Percentiles rank a stretch among this genome's conserved stretches.
Evolutionary conservation across 2,888 invertebrate species (phyloP).

Genomic region (Myopa testacea): DNA sequence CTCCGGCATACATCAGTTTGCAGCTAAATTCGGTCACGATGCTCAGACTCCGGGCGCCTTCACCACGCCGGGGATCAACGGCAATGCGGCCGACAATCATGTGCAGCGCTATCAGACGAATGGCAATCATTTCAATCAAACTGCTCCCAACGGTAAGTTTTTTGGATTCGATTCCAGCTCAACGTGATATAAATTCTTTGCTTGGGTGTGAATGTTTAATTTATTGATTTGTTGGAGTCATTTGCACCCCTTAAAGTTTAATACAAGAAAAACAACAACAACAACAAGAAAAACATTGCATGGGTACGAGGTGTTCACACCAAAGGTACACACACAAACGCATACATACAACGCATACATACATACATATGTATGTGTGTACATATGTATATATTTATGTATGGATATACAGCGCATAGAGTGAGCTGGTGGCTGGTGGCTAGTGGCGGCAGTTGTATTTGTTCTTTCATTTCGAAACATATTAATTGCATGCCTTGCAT

Average conservation of each 20-base stretch:
- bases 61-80: constrained; percentile 63
- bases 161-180: neutral
- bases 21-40: constrained; percentile 68
- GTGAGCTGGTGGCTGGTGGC: constrained; percentile 11
- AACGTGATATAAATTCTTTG: neutral
- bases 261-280: neutral
- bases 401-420: constrained; percentile 22
- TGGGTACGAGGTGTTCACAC: neutral
- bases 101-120: constrained; percentile 68
- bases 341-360: constrained; percentile 36
- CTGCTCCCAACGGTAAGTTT: constrained; percentile 67
- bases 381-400: constrained; percentile 36
- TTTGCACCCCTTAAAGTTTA: constrained; percentile 16
- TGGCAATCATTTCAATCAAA: constrained; percentile 69
- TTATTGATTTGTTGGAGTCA: constrained; percentile 34
- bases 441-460: constrained; percentile 30
- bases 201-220: constrained; percentile 27
- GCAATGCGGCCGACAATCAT: constrained; percentile 65
- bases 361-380: constrained; percentile 36
- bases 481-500: constrained; percentile 23
- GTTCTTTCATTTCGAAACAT: constrained; percentile 27
- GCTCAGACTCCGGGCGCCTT: constrained; percentile 67
- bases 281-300: neutral
- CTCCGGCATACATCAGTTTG: constrained; percentile 69
- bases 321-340: neutral